phyloP scores from a whole-genome alignment of 2,113 vertebrate species.

The Channa maculata region DNA sequence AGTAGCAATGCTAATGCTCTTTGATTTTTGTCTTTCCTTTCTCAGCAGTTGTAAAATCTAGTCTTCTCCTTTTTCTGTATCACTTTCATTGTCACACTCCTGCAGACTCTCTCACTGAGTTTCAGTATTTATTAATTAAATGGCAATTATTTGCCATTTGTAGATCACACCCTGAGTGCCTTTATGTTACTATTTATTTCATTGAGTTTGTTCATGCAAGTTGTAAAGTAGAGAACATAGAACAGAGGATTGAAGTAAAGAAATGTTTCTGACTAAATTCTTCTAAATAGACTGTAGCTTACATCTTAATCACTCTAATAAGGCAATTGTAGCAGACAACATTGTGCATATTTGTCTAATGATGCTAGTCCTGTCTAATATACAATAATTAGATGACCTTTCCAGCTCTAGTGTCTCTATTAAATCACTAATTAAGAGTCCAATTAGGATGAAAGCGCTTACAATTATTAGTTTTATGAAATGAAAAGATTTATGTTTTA shows the following conservation, averaged over 20 bases:
- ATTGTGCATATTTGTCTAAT: slow-evolving; percentile 3
- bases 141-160: not conserved
- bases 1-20: slow-evolving; percentile 81
- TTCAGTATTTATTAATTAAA: not conserved
- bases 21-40: slow-evolving; percentile 76
- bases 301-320: not conserved
- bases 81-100: slow-evolving; percentile 17
- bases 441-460: slow-evolving; percentile 7
- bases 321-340: not conserved
- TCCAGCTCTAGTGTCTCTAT: slow-evolving; percentile 16
- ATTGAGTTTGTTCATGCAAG: not conserved
- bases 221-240: not conserved
- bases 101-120: not conserved
- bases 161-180: not conserved
- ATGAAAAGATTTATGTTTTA: slow-evolving; percentile 11
- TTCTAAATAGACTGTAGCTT: too few species aligned
- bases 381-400: slow-evolving; percentile 27
- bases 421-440: slow-evolving; percentile 32
- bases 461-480: slow-evolving; percentile 19
- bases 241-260: not conserved
- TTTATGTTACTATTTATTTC: not conserved
- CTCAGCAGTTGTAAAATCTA: slow-evolving; percentile 60
- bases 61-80: slow-evolving; percentile 46
- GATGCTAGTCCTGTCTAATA: slow-evolving; percentile 18
- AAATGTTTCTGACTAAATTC: not conserved